These are phyloP conservation scores for Antedon mediterranea DNA, from an alignment of 53 echinoderm and acorn worm genomes.

Conservation along the genomic window DNA sequence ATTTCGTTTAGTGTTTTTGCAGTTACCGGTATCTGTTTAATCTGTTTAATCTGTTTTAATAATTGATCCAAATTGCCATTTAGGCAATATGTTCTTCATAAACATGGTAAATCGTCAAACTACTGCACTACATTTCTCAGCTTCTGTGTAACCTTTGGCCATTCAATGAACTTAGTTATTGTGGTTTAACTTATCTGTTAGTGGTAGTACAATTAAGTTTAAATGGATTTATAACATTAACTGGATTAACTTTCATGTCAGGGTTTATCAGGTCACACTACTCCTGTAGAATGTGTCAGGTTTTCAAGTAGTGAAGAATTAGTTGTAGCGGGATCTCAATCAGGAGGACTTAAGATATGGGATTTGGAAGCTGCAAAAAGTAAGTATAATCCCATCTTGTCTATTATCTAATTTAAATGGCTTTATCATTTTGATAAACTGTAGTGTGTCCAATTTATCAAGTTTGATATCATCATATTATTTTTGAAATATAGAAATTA, in stretches of 20 bases:
- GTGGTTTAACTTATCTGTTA: neutral
- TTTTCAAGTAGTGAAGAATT: slow-evolving; percentile 81
- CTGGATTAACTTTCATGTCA: slow-evolving; percentile 5
- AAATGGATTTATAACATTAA: neutral
- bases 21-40: too few species aligned
- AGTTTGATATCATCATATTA: too few species aligned
- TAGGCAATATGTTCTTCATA: too few species aligned
- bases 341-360: slow-evolving; percentile 89
- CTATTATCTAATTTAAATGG: too few species aligned
- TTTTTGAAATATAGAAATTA: too few species aligned
- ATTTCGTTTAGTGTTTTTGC: too few species aligned
- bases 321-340: slow-evolving; percentile 86
- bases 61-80: too few species aligned
- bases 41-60: too few species aligned
- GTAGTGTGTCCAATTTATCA: too few species aligned
- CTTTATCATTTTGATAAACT: too few species aligned
- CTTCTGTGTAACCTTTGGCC: neutral
- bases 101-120: neutral
- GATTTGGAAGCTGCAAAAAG: slow-evolving; percentile 97
- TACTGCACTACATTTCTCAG: neutral
- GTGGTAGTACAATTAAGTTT: neutral
- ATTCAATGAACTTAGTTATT: too few species aligned
- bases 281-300: slow-evolving; percentile 78
- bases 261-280: slow-evolving; percentile 86
- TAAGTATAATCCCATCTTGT: too few species aligned